Percentiles rank a stretch among this genome's conserved stretches.
phyloP scores from a whole-genome alignment of 2,888 invertebrate genomes.

The Metellina segmentata region DNA sequence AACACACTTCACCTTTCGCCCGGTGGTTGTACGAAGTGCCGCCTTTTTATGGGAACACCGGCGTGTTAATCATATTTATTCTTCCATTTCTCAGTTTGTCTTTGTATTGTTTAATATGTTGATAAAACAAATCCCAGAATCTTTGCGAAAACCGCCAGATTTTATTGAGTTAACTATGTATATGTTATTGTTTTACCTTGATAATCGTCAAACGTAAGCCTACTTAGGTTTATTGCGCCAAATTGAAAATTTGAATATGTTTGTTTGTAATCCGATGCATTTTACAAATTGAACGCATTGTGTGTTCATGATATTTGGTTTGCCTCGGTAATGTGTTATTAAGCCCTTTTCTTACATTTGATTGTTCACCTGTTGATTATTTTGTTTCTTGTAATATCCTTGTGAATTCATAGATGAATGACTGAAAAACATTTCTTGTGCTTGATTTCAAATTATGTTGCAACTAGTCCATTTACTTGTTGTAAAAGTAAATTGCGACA shows the following conservation, averaged over 20 bases:
- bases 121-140: neutral
- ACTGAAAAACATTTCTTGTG: too few species aligned
- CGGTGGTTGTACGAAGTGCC: neutral
- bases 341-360: too few species aligned
- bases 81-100: neutral
- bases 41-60: slow-evolving; percentile 34
- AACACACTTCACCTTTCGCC: neutral
- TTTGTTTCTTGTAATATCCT: too few species aligned
- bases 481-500: too few species aligned
- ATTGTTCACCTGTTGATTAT: too few species aligned
- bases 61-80: slow-evolving; percentile 6
- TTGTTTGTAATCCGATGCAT: neutral
- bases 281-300: too few species aligned
- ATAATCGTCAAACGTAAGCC: slow-evolving; percentile 41
- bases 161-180: neutral
- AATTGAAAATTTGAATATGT: neutral
- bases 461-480: too few species aligned
- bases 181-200: neutral
- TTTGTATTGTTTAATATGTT: neutral
- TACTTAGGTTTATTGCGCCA: slow-evolving; percentile 28
- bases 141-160: neutral
- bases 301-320: too few species aligned
- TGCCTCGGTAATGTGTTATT: too few species aligned
- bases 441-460: too few species aligned
- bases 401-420: too few species aligned